These are phyloP conservation scores for Hetaerina americana DNA, from an alignment of 1,140 invertebrate genomes.

Conservation along the genomic window DNA sequence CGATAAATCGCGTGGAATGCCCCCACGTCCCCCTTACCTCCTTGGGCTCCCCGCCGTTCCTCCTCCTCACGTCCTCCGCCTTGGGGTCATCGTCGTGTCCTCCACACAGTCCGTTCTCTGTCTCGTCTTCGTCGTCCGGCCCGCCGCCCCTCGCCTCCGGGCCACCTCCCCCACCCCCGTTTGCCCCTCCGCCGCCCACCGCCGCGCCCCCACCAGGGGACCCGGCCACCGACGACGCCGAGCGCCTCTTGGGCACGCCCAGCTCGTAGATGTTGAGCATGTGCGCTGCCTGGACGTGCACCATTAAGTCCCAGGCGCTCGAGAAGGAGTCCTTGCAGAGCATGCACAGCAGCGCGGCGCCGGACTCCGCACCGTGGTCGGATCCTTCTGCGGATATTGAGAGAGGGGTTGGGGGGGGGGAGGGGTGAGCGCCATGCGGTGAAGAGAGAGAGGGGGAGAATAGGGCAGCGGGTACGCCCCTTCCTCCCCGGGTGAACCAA, in stretches of 20 bases:
- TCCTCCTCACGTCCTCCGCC: not conserved
- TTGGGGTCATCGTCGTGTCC: not conserved
- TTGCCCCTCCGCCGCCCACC: not conserved
- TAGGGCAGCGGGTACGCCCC: too few relatives aligned
- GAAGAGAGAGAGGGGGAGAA: too few relatives aligned
- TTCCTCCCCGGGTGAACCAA: too few relatives aligned
- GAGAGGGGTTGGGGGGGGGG: too few relatives aligned
- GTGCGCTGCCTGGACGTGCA: conserved; percentile 62
- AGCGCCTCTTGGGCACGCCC: conserved; percentile 29
- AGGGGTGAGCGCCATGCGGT: too few relatives aligned
- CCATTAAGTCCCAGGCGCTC: conserved; percentile 67
- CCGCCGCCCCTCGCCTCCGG: not conserved
- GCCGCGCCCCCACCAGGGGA: not conserved
- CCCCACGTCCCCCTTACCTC: not conserved
- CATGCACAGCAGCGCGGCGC: conserved; percentile 49
- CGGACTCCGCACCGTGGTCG: conserved; percentile 17
- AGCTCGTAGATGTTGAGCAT: conserved; percentile 72
- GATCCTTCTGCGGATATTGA: conserved; percentile 18
- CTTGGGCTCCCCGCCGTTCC: not conserved
- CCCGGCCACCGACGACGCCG: conserved; percentile 8
- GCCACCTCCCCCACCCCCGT: not conserved
- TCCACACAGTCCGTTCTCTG: too few relatives aligned
- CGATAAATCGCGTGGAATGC: too few relatives aligned
- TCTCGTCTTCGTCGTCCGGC: not conserved
- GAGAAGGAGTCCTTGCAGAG: conserved; percentile 64